A percentile compares a stretch with the other conserved stretches of the same genome.
Conservation (phyloP, 2,113 vertebrate species). For the Planiliza haematocheilus region DNA sequence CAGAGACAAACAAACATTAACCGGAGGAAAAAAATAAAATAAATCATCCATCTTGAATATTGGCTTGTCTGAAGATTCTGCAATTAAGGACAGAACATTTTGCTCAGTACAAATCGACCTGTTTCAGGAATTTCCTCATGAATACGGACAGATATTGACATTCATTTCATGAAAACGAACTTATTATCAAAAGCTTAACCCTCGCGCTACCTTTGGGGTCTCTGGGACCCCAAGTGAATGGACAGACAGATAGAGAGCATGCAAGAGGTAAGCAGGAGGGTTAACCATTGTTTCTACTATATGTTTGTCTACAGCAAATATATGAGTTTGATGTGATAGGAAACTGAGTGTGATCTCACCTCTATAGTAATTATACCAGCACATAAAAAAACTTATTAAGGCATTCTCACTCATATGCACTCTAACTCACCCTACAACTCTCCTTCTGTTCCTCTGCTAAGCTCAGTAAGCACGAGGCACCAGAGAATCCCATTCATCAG, state of each 20-base stretch:
- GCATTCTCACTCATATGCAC: constrained; percentile 23
- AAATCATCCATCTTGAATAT: constrained; percentile 2
- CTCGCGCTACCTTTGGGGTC: too few species aligned
- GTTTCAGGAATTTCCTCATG: neutral
- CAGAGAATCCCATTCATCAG: constrained; percentile 75
- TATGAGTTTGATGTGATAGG: too few species aligned
- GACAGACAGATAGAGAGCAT: too few species aligned
- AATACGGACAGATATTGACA: neutral
- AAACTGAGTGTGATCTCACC: neutral
- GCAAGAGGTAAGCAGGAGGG: too few species aligned
- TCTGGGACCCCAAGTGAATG: too few species aligned
- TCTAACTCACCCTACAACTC: constrained; percentile 30
- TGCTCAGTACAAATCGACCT: neutral
- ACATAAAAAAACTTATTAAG: constrained; percentile 20
- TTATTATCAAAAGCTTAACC: neutral
- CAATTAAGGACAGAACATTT: constrained; percentile 11
- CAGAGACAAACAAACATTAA: constrained; percentile 3
- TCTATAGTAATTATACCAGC: constrained; percentile 17
- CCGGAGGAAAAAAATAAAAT: too few species aligned
- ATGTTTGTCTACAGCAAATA: too few species aligned
- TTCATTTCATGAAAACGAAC: neutral
- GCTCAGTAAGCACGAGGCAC: constrained; percentile 65
- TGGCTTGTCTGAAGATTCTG: neutral
- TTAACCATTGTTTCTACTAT: too few species aligned
- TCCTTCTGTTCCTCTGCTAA: constrained; percentile 60